Percentiles rank a stretch among this genome's conserved stretches.
Conservation (phyloP, 2,797 vertebrate genomes). For the Enteromius viviparus region DNA sequence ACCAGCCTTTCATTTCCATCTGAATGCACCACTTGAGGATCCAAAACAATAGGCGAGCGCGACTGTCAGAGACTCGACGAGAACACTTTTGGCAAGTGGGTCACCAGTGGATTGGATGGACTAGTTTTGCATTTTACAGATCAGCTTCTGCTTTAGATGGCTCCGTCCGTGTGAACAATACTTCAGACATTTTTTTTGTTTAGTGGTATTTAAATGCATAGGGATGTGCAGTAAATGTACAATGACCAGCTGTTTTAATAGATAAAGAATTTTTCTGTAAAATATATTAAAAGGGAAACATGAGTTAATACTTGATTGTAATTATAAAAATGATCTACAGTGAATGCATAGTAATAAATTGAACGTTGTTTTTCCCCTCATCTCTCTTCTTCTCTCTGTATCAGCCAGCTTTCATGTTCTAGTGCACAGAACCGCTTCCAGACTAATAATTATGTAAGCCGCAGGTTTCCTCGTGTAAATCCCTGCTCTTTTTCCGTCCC, state of each 20-base stretch:
- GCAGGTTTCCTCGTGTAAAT: not conserved
- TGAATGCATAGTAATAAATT: not conserved
- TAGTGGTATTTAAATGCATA: not conserved
- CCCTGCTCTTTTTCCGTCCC: not conserved
- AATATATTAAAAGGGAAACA: not conserved
- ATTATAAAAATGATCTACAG: not conserved
- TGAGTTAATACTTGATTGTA: not conserved
- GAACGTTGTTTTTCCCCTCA: too few relatives aligned
- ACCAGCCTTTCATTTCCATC: slow-evolving; percentile 37
- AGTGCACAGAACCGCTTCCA: not conserved
- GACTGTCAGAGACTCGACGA: slow-evolving; percentile 34
- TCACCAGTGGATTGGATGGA: slow-evolving; percentile 13
- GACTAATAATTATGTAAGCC: not conserved
- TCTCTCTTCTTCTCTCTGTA: not conserved
- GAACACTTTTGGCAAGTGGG: slow-evolving; percentile 40
- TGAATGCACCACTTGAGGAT: slow-evolving; percentile 40
- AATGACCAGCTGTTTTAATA: not conserved
- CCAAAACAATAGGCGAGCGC: slow-evolving; percentile 27
- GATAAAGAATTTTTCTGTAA: not conserved
- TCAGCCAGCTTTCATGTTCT: not conserved
- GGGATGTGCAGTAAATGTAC: not conserved
- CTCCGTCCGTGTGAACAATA: not conserved
- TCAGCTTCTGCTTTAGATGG: not conserved
- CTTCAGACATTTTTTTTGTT: not conserved
- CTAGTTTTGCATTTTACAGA: not conserved